These are phyloP conservation scores for Busseola fusca DNA, from an alignment of 2,888 invertebrate genomes.

Conservation along the genomic window DNA sequence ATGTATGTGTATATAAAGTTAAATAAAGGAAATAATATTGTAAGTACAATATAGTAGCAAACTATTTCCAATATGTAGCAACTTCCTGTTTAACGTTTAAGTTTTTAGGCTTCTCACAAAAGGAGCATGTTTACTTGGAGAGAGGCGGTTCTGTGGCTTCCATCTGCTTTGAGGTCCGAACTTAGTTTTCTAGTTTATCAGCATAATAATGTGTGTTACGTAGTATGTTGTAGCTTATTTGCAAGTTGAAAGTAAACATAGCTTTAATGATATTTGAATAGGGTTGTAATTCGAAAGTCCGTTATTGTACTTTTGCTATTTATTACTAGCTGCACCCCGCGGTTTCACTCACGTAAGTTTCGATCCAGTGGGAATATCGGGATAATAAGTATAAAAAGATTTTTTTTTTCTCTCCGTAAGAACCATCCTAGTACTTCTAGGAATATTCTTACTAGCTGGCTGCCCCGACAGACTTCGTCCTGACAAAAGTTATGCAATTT, in stretches of 20 bases:
- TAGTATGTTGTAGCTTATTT: background rate
- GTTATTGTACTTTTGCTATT: background rate
- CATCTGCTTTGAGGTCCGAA: conserved; percentile 25
- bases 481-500: no score
- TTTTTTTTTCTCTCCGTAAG: no score
- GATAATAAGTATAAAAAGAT: no score
- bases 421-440: no score
- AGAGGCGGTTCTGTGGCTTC: conserved; percentile 30
- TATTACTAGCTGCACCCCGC: no score
- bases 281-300: background rate
- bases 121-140: conserved; percentile 21
- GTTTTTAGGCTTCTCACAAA: conserved; percentile 35
- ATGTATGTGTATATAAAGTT: no score
- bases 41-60: conserved; percentile 4
- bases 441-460: no score
- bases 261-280: background rate
- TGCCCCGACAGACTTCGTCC: no score
- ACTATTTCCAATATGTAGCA: conserved; percentile 9
- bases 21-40: background rate
- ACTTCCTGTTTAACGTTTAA: conserved; percentile 10
- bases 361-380: no score
- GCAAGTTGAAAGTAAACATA: background rate
- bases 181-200: conserved; percentile 26
- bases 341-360: no score
- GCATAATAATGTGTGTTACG: background rate